Conservation (phyloP, 2,113 vertebrate genomes). For the Glareola pratincola region DNA sequence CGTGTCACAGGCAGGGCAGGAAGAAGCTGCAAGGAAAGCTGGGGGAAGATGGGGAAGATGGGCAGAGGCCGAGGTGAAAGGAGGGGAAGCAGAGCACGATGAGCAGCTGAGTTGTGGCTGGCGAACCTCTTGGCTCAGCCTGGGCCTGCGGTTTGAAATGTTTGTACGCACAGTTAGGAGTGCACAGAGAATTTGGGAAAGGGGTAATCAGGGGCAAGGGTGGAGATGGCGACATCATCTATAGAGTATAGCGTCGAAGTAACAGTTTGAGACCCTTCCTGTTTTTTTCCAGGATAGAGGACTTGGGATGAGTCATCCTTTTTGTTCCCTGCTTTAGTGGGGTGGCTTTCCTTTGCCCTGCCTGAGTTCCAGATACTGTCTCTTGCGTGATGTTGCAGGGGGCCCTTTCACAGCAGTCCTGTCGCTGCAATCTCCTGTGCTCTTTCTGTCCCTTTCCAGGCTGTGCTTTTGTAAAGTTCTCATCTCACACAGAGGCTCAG, state of each 20-base stretch:
- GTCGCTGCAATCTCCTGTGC: constrained; percentile 32
- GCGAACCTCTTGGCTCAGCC: background rate
- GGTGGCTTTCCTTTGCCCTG: background rate
- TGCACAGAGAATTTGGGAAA: background rate
- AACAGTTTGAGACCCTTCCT: background rate
- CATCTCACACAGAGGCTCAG: constrained; percentile 96
- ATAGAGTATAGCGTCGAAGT: background rate
- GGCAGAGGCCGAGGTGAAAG: background rate
- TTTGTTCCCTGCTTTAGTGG: background rate
- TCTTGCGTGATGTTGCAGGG: background rate
- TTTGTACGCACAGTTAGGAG: background rate
- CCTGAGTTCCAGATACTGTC: background rate
- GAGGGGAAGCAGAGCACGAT: background rate
- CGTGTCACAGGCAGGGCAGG: background rate
- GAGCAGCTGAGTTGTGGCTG: background rate
- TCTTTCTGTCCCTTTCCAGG: constrained; percentile 77
- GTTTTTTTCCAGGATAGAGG: background rate
- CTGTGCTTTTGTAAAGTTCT: constrained; percentile 99
- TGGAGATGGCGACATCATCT: background rate
- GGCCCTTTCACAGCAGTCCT: background rate
- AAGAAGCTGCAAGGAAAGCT: background rate
- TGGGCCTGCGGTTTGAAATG: background rate
- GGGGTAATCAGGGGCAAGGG: background rate
- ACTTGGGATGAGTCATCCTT: background rate
- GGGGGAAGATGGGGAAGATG: background rate